Evolutionary conservation across 2,113 vertebrate species (phyloP).

Genomic region (Nipponia nippon): DNA sequence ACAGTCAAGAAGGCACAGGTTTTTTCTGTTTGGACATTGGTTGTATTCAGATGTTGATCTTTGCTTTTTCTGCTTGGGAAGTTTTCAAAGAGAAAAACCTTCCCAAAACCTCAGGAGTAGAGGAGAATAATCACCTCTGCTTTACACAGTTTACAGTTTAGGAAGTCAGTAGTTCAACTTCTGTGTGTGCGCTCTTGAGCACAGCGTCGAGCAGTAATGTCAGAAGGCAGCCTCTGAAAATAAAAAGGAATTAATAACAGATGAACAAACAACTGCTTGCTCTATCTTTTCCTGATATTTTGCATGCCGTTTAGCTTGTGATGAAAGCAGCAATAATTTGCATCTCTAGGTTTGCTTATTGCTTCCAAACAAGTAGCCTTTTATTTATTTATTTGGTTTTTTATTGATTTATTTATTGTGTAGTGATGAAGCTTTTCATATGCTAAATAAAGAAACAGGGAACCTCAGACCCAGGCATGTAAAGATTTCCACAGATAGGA

Average conservation of each 20-base stretch:
- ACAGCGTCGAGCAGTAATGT: neutral
- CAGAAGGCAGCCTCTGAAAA: neutral
- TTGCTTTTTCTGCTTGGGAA: neutral
- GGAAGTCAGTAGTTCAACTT: neutral
- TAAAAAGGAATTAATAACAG: conserved; percentile 21
- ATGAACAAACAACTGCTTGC: conserved; percentile 66
- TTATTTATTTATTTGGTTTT: neutral
- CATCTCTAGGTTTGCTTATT: conserved; percentile 58
- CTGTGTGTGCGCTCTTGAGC: neutral
- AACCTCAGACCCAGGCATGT: neutral
- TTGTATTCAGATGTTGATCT: neutral
- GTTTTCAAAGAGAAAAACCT: neutral
- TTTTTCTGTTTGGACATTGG: fast-evolving
- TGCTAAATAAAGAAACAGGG: conserved; percentile 13
- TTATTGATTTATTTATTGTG: neutral
- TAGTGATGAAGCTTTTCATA: conserved; percentile 23
- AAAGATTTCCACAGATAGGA: conserved; percentile 1
- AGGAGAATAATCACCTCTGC: neutral
- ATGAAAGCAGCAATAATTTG: conserved; percentile 65
- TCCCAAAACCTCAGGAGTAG: neutral
- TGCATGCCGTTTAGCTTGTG: conserved; percentile 66
- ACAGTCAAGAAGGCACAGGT: neutral
- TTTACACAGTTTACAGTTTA: conserved; percentile 7
- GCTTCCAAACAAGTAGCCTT: conserved; percentile 40
- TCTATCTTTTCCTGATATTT: conserved; percentile 55